Base-by-base conservation (phyloP, 2,113 vertebrate species). In the Xyrauchen texanus region DNA sequence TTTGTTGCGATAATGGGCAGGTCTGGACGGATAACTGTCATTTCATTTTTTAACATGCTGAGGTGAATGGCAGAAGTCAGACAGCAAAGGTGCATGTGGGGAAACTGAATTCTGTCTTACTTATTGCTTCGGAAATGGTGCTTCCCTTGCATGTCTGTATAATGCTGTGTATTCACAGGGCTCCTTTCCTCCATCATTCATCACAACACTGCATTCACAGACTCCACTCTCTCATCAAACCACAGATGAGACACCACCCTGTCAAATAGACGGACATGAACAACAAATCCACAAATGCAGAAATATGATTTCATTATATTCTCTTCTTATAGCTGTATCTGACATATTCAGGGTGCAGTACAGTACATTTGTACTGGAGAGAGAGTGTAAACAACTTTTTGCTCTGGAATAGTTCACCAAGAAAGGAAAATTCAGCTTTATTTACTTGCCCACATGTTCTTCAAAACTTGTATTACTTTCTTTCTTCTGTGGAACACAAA, bases 101-200 rank as follows among this genome's bases (percentile, higher is more conserved):
- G 57, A 88, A 91, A 91, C 89, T 87, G 81, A 90, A 91, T 86
- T 81, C 82, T n/a, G 80, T 87, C 21, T 86, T 57, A 9, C 71
- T 85, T 82, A 81, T 87, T 89, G 83, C 83, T 55, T 81, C 81
- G 84, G 86, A 88, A 87, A 90, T 88, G 82, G 85, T 81, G 80
- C 76, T 64, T 84, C 74, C 72, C 76, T 80, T 86, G 82, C 82
- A 84, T 83, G 82, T 89, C 67, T 79, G 82, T 83, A 34, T 86
- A 71, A 63, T 81, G 76, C 79, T 82, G 81, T 84, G 89, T 86
- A 82, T 83, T 83, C 78, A 84, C 51, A 47, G 15, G 15, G 45
- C 68, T 49, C 46, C 60, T 57, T 79, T 75, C 53, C 44, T 63
- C 49, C 75, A 86, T 87, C 64, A 85, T 78, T 85, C 80, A 86